Conservation (phyloP, 2,797 vertebrate species). For the Nasua narica region DNA sequence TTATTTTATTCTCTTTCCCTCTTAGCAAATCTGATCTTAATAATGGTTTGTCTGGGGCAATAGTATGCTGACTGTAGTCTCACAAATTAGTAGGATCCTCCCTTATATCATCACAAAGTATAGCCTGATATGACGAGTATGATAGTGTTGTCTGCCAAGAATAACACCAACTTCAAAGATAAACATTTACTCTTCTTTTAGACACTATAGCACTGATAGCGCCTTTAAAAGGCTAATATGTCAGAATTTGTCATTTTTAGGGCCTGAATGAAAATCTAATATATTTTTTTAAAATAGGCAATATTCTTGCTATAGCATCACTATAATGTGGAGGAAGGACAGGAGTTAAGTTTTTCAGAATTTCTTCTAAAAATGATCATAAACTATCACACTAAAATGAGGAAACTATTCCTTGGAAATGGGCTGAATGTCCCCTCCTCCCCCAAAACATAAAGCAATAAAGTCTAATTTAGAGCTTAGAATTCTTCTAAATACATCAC, state of each 20-base stretch:
- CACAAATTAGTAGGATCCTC: slow-evolving; percentile 31
- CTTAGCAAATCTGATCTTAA: slow-evolving; percentile 53
- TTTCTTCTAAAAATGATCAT: slow-evolving; percentile 26
- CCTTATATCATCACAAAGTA: slow-evolving; percentile 13
- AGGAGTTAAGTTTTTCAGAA: background rate
- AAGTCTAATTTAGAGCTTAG: background rate
- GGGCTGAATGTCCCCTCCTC: background rate
- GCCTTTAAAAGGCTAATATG: background rate
- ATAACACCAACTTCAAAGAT: background rate
- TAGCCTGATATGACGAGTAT: slow-evolving; percentile 8
- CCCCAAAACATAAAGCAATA: background rate
- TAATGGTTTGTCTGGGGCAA: slow-evolving; percentile 24
- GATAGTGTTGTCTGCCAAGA: slow-evolving; percentile 51
- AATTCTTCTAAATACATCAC: background rate
- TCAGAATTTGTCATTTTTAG: background rate
- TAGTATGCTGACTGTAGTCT: background rate
- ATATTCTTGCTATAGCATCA: background rate
- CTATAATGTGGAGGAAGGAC: background rate
- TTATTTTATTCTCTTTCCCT: slow-evolving; percentile 41
- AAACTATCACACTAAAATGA: background rate
- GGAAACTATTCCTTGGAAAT: background rate
- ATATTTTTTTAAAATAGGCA: background rate
- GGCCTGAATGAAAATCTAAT: slow-evolving; percentile 25
- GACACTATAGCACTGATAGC: background rate
- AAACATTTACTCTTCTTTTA: accelerated